Conservation (phyloP, 2,113 vertebrate species). For the Clarias macrocephalus region DNA sequence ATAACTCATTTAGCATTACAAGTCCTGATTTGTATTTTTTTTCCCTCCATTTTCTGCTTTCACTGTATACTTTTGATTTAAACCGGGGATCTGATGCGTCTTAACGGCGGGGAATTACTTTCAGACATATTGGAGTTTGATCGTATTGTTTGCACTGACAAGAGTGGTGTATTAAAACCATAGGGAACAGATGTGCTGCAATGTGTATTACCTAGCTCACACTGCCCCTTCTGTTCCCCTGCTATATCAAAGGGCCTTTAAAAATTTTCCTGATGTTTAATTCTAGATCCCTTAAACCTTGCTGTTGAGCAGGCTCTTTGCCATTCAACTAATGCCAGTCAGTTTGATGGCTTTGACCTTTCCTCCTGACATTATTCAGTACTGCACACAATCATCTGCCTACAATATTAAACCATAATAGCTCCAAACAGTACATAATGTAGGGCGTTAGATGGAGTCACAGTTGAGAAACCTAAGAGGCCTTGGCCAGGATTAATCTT, state of each 20-base stretch:
- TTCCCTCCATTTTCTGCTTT: background rate
- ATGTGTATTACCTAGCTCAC: slow-evolving; percentile 43
- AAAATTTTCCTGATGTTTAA: slow-evolving; percentile 59
- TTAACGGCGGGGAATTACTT: slow-evolving; percentile 33
- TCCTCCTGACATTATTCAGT: slow-evolving; percentile 64
- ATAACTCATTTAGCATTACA: background rate
- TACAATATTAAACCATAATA: slow-evolving; percentile 63
- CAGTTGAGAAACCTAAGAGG: slow-evolving; percentile 50
- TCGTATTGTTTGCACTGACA: slow-evolving; percentile 45
- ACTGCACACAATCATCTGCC: slow-evolving; percentile 57
- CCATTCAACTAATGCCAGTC: slow-evolving; percentile 63
- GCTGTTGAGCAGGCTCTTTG: slow-evolving; percentile 54
- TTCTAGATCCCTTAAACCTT: slow-evolving; percentile 63
- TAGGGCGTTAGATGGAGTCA: slow-evolving; percentile 54
- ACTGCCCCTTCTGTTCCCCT: slow-evolving; percentile 46
- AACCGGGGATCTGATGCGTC: background rate
- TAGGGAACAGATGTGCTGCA: slow-evolving; percentile 54
- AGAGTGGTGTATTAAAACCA: slow-evolving; percentile 62
- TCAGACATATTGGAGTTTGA: slow-evolving; percentile 38
- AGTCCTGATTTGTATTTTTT: background rate
- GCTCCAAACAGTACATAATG: slow-evolving; percentile 62
- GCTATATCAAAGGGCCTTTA: slow-evolving; percentile 52
- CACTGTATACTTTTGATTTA: background rate
- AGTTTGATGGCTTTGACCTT: slow-evolving; percentile 66
- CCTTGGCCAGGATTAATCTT: slow-evolving; percentile 55